phyloP scores from a whole-genome alignment of 2,888 invertebrate genomes.

The Carpatolechia fugitivella region DNA sequence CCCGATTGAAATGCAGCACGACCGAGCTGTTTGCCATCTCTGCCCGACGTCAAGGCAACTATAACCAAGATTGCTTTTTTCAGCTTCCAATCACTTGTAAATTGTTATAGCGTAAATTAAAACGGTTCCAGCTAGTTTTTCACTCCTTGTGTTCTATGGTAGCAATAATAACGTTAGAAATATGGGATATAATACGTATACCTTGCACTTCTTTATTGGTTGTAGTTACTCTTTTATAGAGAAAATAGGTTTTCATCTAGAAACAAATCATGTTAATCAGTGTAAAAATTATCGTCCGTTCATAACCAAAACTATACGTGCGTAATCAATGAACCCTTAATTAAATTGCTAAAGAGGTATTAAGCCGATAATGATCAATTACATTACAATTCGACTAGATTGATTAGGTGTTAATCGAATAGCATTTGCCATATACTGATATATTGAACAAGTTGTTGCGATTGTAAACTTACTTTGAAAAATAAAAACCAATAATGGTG shows the following conservation, averaged over 20 bases:
- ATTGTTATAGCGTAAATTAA: conserved; percentile 60
- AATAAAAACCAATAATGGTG: background rate
- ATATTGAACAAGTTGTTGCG: background rate
- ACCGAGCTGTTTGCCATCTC: conserved; percentile 58
- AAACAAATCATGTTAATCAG: too few species aligned
- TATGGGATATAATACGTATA: too few species aligned
- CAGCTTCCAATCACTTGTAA: conserved; percentile 64
- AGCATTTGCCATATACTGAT: background rate
- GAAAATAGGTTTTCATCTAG: background rate
- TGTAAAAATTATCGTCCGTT: too few species aligned
- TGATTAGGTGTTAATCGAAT: background rate
- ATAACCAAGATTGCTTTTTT: conserved; percentile 74
- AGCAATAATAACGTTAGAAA: too few species aligned
- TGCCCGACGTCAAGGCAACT: conserved; percentile 51
- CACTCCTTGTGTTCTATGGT: background rate
- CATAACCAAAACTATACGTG: too few species aligned
- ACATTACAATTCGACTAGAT: conserved; percentile 17
- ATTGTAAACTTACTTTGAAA: background rate
- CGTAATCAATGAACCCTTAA: conserved; percentile 38
- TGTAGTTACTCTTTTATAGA: background rate
- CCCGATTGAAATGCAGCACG: conserved; percentile 75
- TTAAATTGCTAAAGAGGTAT: conserved; percentile 37
- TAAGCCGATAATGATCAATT: conserved; percentile 54
- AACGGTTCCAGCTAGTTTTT: conserved; percentile 22
- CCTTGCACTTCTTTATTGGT: background rate